Evolutionary conservation across 2,888 invertebrate genomes (phyloP).

Genomic region (Hermaeophaga mercurialis): DNA sequence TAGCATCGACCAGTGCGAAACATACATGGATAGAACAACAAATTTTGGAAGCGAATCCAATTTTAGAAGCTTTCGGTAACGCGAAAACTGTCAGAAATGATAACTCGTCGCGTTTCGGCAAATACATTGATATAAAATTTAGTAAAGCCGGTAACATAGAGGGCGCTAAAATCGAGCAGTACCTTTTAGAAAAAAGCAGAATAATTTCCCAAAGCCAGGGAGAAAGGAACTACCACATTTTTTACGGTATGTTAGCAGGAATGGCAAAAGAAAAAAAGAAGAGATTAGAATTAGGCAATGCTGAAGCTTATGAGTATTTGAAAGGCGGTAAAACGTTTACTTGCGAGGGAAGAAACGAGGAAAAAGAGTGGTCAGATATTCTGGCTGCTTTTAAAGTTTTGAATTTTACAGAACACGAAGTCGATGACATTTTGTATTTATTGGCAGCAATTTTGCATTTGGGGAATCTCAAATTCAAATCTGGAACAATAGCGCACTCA

Average conservation of each 20-base stretch:
- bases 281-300: conserved; percentile 60
- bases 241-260: conserved; percentile 89
- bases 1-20: conserved; percentile 92
- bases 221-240: conserved; percentile 95
- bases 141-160: conserved; percentile 82
- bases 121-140: conserved; percentile 65
- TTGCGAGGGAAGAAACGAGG: conserved; percentile 84
- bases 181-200: conserved; percentile 91
- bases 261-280: conserved; percentile 79
- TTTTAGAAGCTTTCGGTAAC: conserved; percentile 96
- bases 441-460: conserved; percentile 88
- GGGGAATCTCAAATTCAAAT: conserved; percentile 87
- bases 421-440: conserved; percentile 82
- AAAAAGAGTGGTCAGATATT: conserved; percentile 84
- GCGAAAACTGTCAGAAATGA: conserved; percentile 95
- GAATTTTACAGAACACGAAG: conserved; percentile 82
- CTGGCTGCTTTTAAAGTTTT: conserved; percentile 92
- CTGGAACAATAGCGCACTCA: conserved; percentile 74
- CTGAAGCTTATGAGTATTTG: conserved; percentile 75
- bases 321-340: conserved; percentile 68
- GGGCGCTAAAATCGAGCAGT: conserved; percentile 94
- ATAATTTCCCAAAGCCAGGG: conserved; percentile 88
- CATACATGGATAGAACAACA: conserved; percentile 98
- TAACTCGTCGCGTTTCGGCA: conserved; percentile 95
- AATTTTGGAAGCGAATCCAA: conserved; percentile 95